Base-by-base conservation (phyloP, 2,113 vertebrate species). In the Zapus hudsonius region DNA sequence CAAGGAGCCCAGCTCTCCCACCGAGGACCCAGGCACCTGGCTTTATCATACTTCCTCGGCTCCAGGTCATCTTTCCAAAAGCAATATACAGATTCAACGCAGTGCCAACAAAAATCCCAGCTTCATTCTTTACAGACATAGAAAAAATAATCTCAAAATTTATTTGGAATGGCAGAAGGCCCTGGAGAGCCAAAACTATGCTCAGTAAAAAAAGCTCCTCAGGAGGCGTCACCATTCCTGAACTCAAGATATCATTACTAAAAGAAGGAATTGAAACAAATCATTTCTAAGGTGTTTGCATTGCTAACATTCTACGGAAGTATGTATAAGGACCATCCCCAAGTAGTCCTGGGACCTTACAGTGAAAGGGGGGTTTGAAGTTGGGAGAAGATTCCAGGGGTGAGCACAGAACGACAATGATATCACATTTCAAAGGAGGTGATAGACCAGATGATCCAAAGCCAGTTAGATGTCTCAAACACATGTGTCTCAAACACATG, bases 291-390 rank as follows among this genome's bases (percentile, higher is more conserved):
- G 40, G 55, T 59, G 63, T 31, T 44, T 81, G 47, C 70, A 20
- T 67, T 40, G 69, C 61, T 64, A 66, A 36, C 7, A 22, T 52
- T 25, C 79, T 90, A 27, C 52, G 47, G 52, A 89, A 75, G 85
- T 75, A 64, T 70, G 82, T 93, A 88, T 29, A 81, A 82, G 84
- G 87, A 78, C 33, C 8, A 1, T 73, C 57, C 63, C 72, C 82
- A 64, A 70, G 40, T 3, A 78, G 72, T n/a, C 42, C 82, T 90
- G 29, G 85, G 79, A 90, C 78, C 78, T 72, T 61, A 66, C 44
- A 63, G 61, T 75, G 33, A 85, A 92, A 94, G 75, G 89, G 76
- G 90, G 59, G 74, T 67, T 64, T 90, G 75, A 86, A 88, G 59
- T 36, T 90, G 86, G 66, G n/a, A 59, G 61, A 27, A 47, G 59